These are phyloP conservation scores for Blastobasis lacticolella DNA, from an alignment of 2,888 invertebrate species.

Conservation along the genomic window DNA sequence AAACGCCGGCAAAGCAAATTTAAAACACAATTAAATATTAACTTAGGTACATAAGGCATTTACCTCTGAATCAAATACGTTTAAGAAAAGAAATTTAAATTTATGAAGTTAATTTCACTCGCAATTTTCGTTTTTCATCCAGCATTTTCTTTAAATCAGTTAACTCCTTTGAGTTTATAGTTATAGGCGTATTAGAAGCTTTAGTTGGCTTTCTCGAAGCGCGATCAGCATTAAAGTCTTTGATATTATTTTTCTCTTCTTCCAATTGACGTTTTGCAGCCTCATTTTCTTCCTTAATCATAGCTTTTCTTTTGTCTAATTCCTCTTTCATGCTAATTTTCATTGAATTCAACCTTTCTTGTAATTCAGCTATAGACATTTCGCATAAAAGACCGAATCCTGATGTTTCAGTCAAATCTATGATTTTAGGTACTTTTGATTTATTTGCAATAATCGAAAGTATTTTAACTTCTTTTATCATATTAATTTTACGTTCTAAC, in stretches of 20 bases:
- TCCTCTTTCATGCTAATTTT: conserved; percentile 70
- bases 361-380: conserved; percentile 78
- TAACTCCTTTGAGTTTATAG: conserved; percentile 51
- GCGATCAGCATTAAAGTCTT: conserved; percentile 45
- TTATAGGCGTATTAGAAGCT: conserved; percentile 23
- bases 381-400: conserved; percentile 76
- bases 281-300: conserved; percentile 56
- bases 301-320: conserved; percentile 57
- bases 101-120: conserved; percentile 25
- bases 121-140: conserved; percentile 59
- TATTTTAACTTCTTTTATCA: conserved; percentile 70
- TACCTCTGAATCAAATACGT: not conserved
- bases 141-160: conserved; percentile 58
- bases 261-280: conserved; percentile 61
- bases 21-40: too few species aligned
- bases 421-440: conserved; percentile 63
- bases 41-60: too few species aligned
- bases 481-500: conserved; percentile 55
- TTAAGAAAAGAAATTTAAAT: conserved; percentile 6
- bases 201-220: conserved; percentile 38
- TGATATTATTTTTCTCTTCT: conserved; percentile 56
- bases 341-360: conserved; percentile 65
- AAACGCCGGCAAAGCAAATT: not conserved
- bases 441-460: conserved; percentile 64
- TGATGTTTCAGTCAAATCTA: conserved; percentile 74